Evolutionary conservation across 2,888 invertebrate species (phyloP).

Genomic region (Leptodirus hochenwartii): DNA sequence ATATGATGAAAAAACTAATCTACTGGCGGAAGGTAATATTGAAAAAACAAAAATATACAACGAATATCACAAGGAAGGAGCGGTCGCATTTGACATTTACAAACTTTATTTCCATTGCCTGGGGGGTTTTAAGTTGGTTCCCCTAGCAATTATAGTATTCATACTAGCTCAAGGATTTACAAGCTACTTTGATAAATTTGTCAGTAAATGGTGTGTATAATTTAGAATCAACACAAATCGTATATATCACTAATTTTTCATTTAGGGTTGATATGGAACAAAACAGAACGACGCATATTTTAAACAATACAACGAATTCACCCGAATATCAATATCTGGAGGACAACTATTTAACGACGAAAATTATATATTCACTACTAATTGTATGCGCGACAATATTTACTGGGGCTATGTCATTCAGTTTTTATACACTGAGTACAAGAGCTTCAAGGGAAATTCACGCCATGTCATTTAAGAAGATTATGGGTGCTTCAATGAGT

Average conservation of each 20-base stretch:
- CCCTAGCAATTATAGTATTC: slow-evolving; percentile 39
- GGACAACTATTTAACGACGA: not conserved
- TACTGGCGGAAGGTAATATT: slow-evolving; percentile 4
- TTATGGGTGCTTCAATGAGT: slow-evolving; percentile 8
- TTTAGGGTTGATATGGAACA: slow-evolving; percentile 14
- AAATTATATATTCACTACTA: not conserved
- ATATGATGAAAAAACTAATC: too few relatives aligned
- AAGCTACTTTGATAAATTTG: slow-evolving; percentile 63
- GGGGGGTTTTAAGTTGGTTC: slow-evolving; percentile 37
- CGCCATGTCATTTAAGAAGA: slow-evolving; percentile 6
- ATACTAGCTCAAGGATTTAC: slow-evolving; percentile 49
- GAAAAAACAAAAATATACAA: slow-evolving; percentile 12
- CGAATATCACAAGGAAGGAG: slow-evolving; percentile 16
- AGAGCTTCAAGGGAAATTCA: slow-evolving; percentile 9
- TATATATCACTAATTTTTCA: slow-evolving; percentile 4
- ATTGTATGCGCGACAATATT: not conserved
- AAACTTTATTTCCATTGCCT: slow-evolving; percentile 15
- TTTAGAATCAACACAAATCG: too few relatives aligned
- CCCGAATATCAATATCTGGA: not conserved
- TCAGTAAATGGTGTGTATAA: slow-evolving; percentile 56
- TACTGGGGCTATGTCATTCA: slow-evolving; percentile 8
- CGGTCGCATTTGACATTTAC: slow-evolving; percentile 15
- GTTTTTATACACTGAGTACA: slow-evolving; percentile 7
- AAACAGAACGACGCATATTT: slow-evolving; percentile 6
- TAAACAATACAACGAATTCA: slow-evolving; percentile 4